Percentiles rank a stretch among this genome's conserved stretches.
Conservation (phyloP, 1,140 invertebrate genomes). For the Panulirus ornatus region DNA sequence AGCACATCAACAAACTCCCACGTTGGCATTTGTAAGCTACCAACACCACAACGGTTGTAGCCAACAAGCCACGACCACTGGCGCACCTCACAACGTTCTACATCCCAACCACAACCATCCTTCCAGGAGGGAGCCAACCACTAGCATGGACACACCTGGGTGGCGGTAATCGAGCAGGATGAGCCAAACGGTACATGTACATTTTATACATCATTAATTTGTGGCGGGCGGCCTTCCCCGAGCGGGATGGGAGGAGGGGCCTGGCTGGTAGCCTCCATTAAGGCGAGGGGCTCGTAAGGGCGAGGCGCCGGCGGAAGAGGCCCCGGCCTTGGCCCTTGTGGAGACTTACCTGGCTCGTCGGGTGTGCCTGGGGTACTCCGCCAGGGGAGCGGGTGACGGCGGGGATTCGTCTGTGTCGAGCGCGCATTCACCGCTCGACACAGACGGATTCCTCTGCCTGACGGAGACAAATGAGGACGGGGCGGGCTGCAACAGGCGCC, state of each 20-base stretch:
- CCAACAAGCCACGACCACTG: too few species aligned
- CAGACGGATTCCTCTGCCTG: slow-evolving; percentile 46
- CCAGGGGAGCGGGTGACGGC: not conserved
- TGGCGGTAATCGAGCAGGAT: slow-evolving; percentile 2
- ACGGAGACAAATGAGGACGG: slow-evolving; percentile 33
- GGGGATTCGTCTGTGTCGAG: slow-evolving; percentile 52
- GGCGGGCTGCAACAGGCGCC: slow-evolving; percentile 28
- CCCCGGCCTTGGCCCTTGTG: not conserved
- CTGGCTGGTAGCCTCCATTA: not conserved
- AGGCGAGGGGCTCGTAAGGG: not conserved
- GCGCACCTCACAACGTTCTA: too few species aligned
- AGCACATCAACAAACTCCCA: not conserved
- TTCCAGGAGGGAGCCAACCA: too few species aligned
- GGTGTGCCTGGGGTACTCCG: not conserved
- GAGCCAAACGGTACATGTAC: not conserved
- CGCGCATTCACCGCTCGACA: slow-evolving; percentile 47
- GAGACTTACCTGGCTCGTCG: not conserved
- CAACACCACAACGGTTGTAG: too few species aligned
- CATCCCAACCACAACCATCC: too few species aligned
- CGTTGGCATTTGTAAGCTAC: too few species aligned
- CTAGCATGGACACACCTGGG: not conserved
- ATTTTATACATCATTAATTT: slow-evolving; percentile 38
- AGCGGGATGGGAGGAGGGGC: not conserved
- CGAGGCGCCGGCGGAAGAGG: not conserved
- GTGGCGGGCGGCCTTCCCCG: not conserved